Base-by-base conservation (phyloP, 2,797 vertebrate species). In the Sebastiscus tertius region DNA sequence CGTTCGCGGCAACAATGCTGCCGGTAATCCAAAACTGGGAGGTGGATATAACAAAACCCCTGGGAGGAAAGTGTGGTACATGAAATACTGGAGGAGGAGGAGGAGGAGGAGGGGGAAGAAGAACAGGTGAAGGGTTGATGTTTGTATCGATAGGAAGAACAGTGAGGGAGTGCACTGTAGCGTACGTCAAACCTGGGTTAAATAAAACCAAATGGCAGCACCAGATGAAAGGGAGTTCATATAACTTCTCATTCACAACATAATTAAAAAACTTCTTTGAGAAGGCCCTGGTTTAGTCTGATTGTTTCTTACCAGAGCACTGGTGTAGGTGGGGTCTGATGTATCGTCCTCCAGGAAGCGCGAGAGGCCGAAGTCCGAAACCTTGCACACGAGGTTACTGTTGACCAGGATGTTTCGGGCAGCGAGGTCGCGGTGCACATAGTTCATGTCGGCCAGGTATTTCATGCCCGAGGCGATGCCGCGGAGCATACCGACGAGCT, bases 351-450 rank as follows among this genome's bases (percentile, higher is more conserved):
- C 98, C 90, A 99, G 96, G 89, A 99, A 99, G 72, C 99, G 98
- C 0, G 98, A 99, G 59, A 99, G 96, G 26, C 98, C 99, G 0
- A 99, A 99, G 93, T 99, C 99, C 0, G 99, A 99, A 81, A 99
- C 99, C 73, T 99, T 99, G 95, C 98, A 99, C 86, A 99, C 99
- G 61, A 99, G 95, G 95, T 99, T 99, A 94, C 98, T 99, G 96
- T 99, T 99, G 92, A 99, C 98, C 22, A 99, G 95, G 94, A 99
- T 99, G 95, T 99, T 99, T 16, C 98, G 96, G 42, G 98, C 99
- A 0, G 99, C 99, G 71, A 99, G 96, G 95, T 99, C 99, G 0
- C 99, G 96, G 87, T 99, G 99, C 59, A 99, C 98, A 0, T 99
- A 99, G 94, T 99, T 99, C 99, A 99, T 99, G 89, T 99, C 98